Percentiles rank a stretch among this genome's conserved stretches.
phyloP scores from a whole-genome alignment of 2,888 invertebrate genomes.

The Yponomeuta plumbellus region DNA sequence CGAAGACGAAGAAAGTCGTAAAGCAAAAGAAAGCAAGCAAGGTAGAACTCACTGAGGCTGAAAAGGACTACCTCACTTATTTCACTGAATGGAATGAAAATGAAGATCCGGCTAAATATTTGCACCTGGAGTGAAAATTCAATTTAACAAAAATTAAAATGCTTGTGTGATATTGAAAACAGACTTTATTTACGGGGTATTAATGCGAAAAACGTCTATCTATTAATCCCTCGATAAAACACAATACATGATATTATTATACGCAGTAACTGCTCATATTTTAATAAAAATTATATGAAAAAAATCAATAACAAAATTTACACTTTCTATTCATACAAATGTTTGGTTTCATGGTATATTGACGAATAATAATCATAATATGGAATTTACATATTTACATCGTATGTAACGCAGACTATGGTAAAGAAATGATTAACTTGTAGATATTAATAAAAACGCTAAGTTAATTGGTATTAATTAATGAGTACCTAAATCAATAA shows the following conservation, averaged over 20 bases:
- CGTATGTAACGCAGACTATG: slow-evolving; percentile 55
- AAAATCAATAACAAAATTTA: slow-evolving; percentile 67
- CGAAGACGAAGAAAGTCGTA: neutral
- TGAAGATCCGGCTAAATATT: slow-evolving; percentile 49
- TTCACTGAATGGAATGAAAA: slow-evolving; percentile 61
- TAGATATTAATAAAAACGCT: slow-evolving; percentile 32
- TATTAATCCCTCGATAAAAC: slow-evolving; percentile 50
- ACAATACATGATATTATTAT: slow-evolving; percentile 51
- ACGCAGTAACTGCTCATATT: slow-evolving; percentile 43
- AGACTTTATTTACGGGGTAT: slow-evolving; percentile 66
- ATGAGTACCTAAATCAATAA: slow-evolving; percentile 34
- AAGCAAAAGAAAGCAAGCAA: neutral
- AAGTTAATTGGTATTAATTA: slow-evolving; percentile 36
- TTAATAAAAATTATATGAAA: slow-evolving; percentile 28
- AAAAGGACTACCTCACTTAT: slow-evolving; percentile 52
- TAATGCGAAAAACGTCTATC: slow-evolving; percentile 57
- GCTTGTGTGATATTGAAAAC: slow-evolving; percentile 37
- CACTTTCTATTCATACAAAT: slow-evolving; percentile 64
- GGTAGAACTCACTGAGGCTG: slow-evolving; percentile 36
- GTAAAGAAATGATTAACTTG: slow-evolving; percentile 47
- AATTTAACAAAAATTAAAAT: slow-evolving; percentile 11
- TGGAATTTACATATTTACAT: slow-evolving; percentile 75
- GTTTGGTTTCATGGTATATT: slow-evolving; percentile 73
- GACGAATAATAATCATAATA: slow-evolving; percentile 52
- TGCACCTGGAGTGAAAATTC: slow-evolving; percentile 20